Base-by-base conservation (phyloP, 2,797 vertebrate genomes). In the Kryptolebias ocellatus region DNA sequence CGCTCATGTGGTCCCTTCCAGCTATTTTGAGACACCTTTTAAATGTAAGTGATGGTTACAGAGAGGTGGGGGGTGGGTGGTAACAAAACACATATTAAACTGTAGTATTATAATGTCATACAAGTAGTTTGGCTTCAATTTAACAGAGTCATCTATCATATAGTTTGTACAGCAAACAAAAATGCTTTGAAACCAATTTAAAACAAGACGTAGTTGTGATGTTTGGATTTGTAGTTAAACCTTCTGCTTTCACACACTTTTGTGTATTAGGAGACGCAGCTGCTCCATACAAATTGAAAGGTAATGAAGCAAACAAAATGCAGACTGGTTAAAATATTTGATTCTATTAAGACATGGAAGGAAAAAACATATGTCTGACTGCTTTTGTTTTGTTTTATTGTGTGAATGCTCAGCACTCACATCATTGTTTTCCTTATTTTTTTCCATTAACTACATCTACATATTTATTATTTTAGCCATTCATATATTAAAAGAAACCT, bases 1-100 rank as follows among this genome's bases (percentile, higher is more conserved):
- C 47, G 51, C 59, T 45, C 17, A 70, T 70, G 53, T 2, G 12
- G 29, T 78, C 58, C 70, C 56, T 55, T 68, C 31, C 52, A 46
- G 53, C 24, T 54, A 34, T 64, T 54, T 56, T 57, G 47, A 44
- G 45, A 63, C 54, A 68, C 63, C 46, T 24, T 34, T 39, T 51
- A 42, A 16, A 52, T 51, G 34, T 51, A 20, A 27, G 24, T 3
- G 50, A 44, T 27, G 39, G 11, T 53, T n/a, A n/a, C 37, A 20
- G 17, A 8, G 14, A 29, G 24, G 10, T 53, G 31, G 17, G 20
- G 17, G 39, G 37, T 9, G 5, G 34, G 2, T 29, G 5, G 20
- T n/a, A 17, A 9, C 18, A 20, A 10, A 14, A 12, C 17, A 39
- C 18, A n/a, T 5, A 54, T n/a, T 54, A 17, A 1, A 17, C 17